Evolutionary conservation across 2,113 vertebrate genomes (phyloP).

Genomic region (Heteronetta atricapilla): DNA sequence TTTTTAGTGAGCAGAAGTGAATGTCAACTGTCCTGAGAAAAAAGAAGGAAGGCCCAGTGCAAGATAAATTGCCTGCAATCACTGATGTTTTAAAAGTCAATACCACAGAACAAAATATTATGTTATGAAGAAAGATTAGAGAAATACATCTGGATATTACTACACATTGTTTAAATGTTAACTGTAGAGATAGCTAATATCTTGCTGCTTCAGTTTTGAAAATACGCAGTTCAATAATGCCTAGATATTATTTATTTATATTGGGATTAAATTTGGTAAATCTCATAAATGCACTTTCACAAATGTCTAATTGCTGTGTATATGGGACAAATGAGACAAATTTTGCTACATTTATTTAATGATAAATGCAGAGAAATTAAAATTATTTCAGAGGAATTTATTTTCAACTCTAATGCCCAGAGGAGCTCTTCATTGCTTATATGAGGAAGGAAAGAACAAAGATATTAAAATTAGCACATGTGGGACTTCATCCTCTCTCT

Average conservation of each 20-base stretch:
- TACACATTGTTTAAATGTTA: neutral
- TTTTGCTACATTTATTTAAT: constrained; percentile 34
- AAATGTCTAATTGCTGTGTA: constrained; percentile 22
- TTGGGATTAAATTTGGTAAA: neutral
- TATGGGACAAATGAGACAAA: constrained; percentile 44
- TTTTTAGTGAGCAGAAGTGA: constrained; percentile 48
- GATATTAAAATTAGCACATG: constrained; percentile 33
- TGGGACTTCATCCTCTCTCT: constrained; percentile 1
- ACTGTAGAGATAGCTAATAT: neutral
- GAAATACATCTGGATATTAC: neutral
- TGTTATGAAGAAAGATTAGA: neutral
- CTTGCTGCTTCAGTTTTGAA: neutral
- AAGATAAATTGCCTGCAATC: neutral
- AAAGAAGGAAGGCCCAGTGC: neutral
- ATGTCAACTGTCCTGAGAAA: constrained; percentile 23
- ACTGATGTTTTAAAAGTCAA: constrained; percentile 25
- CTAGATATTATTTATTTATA: neutral
- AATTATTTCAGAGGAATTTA: constrained; percentile 47
- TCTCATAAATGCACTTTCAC: neutral
- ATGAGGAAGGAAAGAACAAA: constrained; percentile 36
- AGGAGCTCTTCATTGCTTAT: constrained; percentile 31
- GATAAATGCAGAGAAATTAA: constrained; percentile 51
- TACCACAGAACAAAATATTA: neutral
- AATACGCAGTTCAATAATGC: neutral
- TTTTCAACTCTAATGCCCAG: constrained; percentile 37